phyloP scores from a whole-genome alignment of 2,113 vertebrate genomes.

The Mormyrus lacerda region DNA sequence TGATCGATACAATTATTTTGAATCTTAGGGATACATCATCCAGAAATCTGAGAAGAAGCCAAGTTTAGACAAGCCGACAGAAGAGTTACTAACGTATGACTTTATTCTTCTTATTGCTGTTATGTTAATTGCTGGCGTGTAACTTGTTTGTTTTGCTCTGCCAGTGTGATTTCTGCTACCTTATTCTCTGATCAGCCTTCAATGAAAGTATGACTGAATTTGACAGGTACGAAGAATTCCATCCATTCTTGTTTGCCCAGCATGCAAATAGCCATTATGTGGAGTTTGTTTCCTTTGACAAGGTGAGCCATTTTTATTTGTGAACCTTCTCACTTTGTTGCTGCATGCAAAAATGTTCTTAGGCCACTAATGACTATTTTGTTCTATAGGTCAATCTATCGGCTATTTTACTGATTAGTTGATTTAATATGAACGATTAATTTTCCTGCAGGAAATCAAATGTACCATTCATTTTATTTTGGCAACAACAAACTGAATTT shows the following conservation, averaged over 20 bases:
- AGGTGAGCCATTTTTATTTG: conserved; percentile 58
- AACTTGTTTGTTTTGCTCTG: neutral
- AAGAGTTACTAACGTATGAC: conserved; percentile 90
- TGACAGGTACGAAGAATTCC: conserved; percentile 93
- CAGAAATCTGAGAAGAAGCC: conserved; percentile 92
- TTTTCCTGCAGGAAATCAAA: no score
- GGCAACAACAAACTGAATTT: no score
- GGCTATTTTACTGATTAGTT: no score
- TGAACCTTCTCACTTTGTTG: neutral
- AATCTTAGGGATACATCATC: conserved; percentile 81
- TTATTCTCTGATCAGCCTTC: neutral
- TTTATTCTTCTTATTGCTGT: neutral
- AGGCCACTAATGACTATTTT: neutral
- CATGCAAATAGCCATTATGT: conserved; percentile 72
- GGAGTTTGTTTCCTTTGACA: conserved; percentile 93
- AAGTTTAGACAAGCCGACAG: conserved; percentile 70
- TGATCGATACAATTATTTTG: neutral
- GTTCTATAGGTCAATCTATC: no score
- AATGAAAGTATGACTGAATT: neutral
- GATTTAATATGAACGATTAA: no score
- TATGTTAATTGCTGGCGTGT: neutral
- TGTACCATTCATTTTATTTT: no score
- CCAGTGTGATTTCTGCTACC: neutral
- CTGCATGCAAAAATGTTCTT: neutral
- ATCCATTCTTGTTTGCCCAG: conserved; percentile 93